phyloP scores from a whole-genome alignment of 2,113 vertebrate genomes.

The Trachemys scripta region DNA sequence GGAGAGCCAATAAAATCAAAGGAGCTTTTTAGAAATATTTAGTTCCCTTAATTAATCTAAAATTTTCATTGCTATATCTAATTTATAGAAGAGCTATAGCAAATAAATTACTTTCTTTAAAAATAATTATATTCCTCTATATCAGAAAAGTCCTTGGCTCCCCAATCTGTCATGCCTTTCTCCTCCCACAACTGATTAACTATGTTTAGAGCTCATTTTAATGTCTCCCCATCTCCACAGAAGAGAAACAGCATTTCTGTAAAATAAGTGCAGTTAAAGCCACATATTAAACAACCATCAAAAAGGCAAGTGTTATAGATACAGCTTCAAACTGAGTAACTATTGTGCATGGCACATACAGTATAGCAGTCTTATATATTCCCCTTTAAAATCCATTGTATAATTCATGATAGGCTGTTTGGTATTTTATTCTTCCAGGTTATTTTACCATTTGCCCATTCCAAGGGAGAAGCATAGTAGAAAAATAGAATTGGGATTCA shows the following conservation, averaged over 20 bases:
- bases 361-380: neutral
- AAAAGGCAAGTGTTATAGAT: neutral
- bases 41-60: constrained; percentile 3
- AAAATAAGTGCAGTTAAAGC: neutral
- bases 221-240: neutral
- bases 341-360: neutral
- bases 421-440: neutral
- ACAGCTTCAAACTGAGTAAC: neutral
- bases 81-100: neutral
- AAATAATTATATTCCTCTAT: neutral
- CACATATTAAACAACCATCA: neutral
- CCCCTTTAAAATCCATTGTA: neutral
- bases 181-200: neutral
- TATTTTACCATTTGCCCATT: neutral
- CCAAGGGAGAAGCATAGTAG: neutral
- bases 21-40: neutral
- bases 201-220: neutral
- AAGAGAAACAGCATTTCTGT: neutral
- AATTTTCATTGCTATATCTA: neutral
- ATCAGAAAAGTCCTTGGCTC: neutral
- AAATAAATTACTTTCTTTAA: constrained; percentile 16
- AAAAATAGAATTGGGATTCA: neutral
- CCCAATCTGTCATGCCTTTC: neutral
- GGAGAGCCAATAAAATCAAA: constrained; percentile 5
- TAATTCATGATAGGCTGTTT: neutral